A percentile compares a stretch with the other conserved stretches of the same genome.
Conservation (phyloP, 2,888 invertebrate species). For the Papilio demoleus region DNA sequence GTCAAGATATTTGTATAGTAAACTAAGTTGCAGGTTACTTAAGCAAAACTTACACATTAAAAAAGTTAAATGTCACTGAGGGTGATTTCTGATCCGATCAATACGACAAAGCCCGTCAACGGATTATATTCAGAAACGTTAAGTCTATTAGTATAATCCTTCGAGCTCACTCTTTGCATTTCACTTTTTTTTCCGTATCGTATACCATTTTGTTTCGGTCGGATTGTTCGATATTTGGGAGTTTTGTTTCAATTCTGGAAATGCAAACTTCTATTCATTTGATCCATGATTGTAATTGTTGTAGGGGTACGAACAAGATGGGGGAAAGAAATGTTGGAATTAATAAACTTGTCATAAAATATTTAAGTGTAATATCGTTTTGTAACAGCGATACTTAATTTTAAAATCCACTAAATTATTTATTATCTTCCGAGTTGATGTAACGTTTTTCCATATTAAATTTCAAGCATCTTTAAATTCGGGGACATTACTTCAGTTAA, state of each 20-base stretch:
- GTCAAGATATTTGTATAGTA: too few relatives aligned
- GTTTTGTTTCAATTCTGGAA: background rate
- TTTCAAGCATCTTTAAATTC: background rate
- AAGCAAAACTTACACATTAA: background rate
- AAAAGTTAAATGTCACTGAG: slow-evolving; percentile 11
- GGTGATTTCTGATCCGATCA: slow-evolving; percentile 13
- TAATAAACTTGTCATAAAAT: background rate
- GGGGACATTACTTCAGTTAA: background rate
- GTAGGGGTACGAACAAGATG: background rate
- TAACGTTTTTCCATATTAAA: background rate
- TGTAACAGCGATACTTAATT: background rate
- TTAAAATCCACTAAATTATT: background rate
- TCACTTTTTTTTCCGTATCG: slow-evolving; percentile 8
- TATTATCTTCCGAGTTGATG: background rate
- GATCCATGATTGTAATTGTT: background rate
- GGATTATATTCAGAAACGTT: slow-evolving; percentile 18
- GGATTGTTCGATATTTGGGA: background rate
- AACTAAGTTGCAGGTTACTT: background rate
- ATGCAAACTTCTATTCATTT: background rate
- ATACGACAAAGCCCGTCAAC: slow-evolving; percentile 12
- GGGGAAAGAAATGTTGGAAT: background rate
- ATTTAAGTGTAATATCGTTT: background rate
- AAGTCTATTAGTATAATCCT: slow-evolving; percentile 23
- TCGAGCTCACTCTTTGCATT: slow-evolving; percentile 15
- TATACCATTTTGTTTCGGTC: slow-evolving; percentile 9